Conservation (phyloP, 1,140 invertebrate genomes). For the Drosophila ficusphila region DNA sequence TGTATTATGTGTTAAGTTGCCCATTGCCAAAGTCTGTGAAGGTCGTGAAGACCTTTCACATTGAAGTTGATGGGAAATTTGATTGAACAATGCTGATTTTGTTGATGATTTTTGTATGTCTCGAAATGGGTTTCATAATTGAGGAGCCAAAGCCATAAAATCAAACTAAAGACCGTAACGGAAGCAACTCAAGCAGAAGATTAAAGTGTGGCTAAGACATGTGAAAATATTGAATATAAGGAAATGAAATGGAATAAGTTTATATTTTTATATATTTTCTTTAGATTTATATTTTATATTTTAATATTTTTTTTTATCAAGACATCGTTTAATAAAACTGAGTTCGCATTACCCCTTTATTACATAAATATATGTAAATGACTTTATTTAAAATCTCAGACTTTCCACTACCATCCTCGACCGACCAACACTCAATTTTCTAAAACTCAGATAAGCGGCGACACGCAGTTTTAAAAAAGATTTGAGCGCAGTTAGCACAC, state of each 20-base stretch:
- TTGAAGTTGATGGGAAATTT: slow-evolving; percentile 52
- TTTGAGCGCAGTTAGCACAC: slow-evolving; percentile 59
- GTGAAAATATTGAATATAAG: neutral
- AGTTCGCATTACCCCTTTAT: too few relatives aligned
- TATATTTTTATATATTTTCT: too few relatives aligned
- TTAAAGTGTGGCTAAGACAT: slow-evolving; percentile 13
- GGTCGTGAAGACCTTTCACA: slow-evolving; percentile 66
- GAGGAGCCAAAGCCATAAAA: slow-evolving; percentile 28
- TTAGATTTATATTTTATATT: too few relatives aligned
- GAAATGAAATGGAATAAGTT: neutral
- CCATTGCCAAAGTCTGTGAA: slow-evolving; percentile 51
- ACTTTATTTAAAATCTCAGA: neutral
- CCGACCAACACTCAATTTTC: slow-evolving; percentile 53
- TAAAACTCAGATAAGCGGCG: slow-evolving; percentile 61
- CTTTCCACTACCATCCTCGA: neutral
- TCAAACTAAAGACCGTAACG: slow-evolving; percentile 28
- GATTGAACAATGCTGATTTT: slow-evolving; percentile 41
- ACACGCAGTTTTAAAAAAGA: slow-evolving; percentile 68
- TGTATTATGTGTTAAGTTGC: slow-evolving; percentile 79
- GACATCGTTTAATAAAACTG: too few relatives aligned
- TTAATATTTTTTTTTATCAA: too few relatives aligned
- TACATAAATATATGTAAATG: neutral
- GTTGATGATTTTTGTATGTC: slow-evolving; percentile 25
- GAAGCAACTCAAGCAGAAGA: slow-evolving; percentile 32
- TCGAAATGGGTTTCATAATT: slow-evolving; percentile 32